Evolutionary conservation across 2,888 invertebrate genomes (phyloP).

Genomic region (Pemphredon lugubris): DNA sequence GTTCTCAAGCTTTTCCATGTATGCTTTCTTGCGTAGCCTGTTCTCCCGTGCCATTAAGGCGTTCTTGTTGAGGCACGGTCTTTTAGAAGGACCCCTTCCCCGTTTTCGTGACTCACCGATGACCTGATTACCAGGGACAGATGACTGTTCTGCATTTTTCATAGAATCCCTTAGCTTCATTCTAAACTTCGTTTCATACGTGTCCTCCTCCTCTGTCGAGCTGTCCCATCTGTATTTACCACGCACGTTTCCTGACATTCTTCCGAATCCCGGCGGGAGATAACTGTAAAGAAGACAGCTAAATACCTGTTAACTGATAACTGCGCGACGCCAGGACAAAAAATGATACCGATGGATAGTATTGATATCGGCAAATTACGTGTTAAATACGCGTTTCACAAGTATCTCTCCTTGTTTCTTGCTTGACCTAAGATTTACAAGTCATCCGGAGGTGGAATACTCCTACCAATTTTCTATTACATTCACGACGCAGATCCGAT

Average conservation of each 20-base stretch:
- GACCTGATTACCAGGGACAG: neutral
- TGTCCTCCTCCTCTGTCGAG: constrained; percentile 36
- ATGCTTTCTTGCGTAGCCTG: constrained; percentile 84
- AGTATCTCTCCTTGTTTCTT: too few species aligned
- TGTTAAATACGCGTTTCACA: too few species aligned
- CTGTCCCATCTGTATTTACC: constrained; percentile 32
- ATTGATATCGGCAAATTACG: too few species aligned
- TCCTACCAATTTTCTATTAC: too few species aligned
- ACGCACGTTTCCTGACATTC: constrained; percentile 34
- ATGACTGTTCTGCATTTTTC: constrained; percentile 6
- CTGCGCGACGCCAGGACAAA: too few species aligned
- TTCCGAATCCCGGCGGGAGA: neutral
- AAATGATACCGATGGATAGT: too few species aligned
- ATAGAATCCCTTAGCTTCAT: constrained; percentile 33
- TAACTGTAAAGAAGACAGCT: neutral
- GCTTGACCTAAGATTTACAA: too few species aligned
- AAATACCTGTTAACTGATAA: too few species aligned
- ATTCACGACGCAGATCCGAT: too few species aligned
- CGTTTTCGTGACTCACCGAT: constrained; percentile 50
- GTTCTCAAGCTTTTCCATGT: constrained; percentile 83
- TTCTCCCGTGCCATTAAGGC: constrained; percentile 85
- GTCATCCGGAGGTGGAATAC: too few species aligned
- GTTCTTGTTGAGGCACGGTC: constrained; percentile 82
- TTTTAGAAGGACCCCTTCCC: constrained; percentile 73
- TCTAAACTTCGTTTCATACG: constrained; percentile 28